Conservation (phyloP, 2,797 vertebrate genomes). For the Euphonia xanthogaster region DNA sequence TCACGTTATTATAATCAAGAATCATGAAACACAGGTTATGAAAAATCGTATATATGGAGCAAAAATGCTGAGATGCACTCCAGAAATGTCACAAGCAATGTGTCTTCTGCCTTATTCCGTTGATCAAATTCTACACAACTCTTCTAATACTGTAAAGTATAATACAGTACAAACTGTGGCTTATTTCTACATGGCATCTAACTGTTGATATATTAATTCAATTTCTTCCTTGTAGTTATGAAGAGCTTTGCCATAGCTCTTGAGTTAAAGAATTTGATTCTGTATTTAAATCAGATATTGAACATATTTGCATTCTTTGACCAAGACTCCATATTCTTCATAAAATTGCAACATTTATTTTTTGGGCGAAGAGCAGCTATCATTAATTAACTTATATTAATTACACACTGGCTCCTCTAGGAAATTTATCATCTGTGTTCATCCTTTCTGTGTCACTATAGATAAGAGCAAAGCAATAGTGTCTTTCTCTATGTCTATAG, state of each 20-base stretch:
- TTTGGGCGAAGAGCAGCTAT: neutral
- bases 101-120: neutral
- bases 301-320: neutral
- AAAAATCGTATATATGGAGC: neutral
- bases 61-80: neutral
- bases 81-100: neutral
- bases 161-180: neutral
- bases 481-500: neutral
- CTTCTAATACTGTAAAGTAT: neutral
- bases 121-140: neutral
- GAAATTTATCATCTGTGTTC: neutral
- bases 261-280: neutral
- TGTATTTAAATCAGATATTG: neutral
- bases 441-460: neutral
- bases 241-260: neutral
- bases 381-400: neutral
- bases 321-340: neutral
- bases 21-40: neutral
- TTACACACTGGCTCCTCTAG: neutral
- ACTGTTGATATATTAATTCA: neutral
- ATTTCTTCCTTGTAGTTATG: neutral
- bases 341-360: neutral
- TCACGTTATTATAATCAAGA: neutral
- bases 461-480: neutral
- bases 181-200: neutral